Conservation (phyloP, 2,113 vertebrate species). For the Rhinopomastus cyanomelas region DNA sequence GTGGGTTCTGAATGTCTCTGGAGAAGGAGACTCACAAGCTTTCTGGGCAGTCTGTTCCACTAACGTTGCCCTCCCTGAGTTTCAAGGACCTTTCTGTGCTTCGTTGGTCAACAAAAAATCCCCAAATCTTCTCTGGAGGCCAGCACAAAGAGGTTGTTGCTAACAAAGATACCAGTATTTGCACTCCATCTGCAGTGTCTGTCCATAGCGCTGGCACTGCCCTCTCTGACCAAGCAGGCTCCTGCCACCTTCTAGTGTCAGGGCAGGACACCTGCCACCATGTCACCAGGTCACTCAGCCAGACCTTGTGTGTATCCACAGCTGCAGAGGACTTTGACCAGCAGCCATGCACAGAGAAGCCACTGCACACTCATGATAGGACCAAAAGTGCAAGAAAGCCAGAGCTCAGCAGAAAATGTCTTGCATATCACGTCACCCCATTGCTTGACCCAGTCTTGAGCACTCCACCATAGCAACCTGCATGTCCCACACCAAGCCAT, state of each 20-base stretch:
- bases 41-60: too few relatives aligned
- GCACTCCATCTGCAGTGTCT: neutral
- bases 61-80: neutral
- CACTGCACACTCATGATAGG: neutral
- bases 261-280: neutral
- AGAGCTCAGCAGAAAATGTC: neutral
- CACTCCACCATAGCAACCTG: neutral
- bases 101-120: neutral
- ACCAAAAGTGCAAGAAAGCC: rapidly evolving
- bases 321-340: rapidly evolving
- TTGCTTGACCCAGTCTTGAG: neutral
- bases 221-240: neutral
- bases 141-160: neutral
- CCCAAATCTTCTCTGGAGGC: neutral
- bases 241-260: neutral
- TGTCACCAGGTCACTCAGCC: neutral
- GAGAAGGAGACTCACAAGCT: too few relatives aligned
- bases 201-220: rapidly evolving
- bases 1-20: too few relatives aligned
- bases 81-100: neutral
- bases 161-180: neutral
- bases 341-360: neutral
- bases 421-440: neutral
- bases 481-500: neutral
- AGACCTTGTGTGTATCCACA: neutral